Conservation (phyloP, 92 coral and sea anemone genomes). For the Umimayanthus chanpuru region DNA sequence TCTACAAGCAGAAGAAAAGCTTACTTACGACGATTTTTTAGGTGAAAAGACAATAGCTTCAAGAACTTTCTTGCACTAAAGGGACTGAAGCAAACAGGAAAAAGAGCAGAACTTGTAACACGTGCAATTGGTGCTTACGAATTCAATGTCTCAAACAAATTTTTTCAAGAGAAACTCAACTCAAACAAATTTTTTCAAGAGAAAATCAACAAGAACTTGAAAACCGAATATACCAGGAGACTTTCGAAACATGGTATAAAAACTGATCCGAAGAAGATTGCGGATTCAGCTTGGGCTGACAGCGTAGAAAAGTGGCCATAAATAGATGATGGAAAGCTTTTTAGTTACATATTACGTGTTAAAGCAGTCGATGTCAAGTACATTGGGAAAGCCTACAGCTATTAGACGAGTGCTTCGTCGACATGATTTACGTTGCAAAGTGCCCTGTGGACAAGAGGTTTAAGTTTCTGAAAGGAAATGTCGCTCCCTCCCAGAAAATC, state of each 20-base stretch:
- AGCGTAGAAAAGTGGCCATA: slow-evolving; percentile 53
- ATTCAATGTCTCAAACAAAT: no score
- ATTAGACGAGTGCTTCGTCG: slow-evolving; percentile 59
- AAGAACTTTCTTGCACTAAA: not conserved
- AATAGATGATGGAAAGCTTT: slow-evolving; percentile 49
- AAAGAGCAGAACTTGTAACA: not conserved
- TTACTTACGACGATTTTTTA: not conserved
- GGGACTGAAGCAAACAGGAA: not conserved
- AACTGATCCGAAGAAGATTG: slow-evolving; percentile 46
- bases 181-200: no score
- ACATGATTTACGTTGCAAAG: slow-evolving; percentile 41
- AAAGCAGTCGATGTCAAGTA: slow-evolving; percentile 40
- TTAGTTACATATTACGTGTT: slow-evolving; percentile 32
- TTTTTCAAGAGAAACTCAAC: no score
- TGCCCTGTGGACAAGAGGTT: slow-evolving; percentile 27
- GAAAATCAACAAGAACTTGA: slow-evolving; percentile 18
- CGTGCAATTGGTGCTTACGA: not conserved
- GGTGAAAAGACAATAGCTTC: not conserved
- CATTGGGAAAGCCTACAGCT: slow-evolving; percentile 48
- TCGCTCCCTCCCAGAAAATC: slow-evolving; percentile 39
- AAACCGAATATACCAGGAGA: slow-evolving; percentile 39
- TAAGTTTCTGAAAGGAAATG: slow-evolving; percentile 43
- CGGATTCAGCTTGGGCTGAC: slow-evolving; percentile 19
- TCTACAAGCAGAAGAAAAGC: not conserved
- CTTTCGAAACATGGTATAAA: slow-evolving; percentile 24